Evolutionary conservation across 2,113 vertebrate species (phyloP).

Genomic region (Cavia porcellus): DNA sequence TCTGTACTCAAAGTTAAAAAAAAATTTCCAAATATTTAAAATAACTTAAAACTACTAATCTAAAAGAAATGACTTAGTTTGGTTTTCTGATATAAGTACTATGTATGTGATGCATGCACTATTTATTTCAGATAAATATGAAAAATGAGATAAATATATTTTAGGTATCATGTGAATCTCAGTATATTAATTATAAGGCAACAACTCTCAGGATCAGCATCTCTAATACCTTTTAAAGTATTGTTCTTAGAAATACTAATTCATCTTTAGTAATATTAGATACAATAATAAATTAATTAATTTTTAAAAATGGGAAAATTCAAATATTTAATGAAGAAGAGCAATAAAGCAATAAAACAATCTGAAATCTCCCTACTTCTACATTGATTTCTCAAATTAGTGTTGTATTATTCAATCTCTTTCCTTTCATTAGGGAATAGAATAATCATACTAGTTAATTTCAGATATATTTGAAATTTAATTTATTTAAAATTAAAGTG

Average conservation of each 20-base stretch:
- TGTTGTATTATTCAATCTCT: neutral
- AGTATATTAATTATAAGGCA: neutral
- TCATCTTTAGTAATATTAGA: neutral
- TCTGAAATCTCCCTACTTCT: neutral
- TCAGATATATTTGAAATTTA: neutral
- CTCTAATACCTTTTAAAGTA: neutral
- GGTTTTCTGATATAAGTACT: neutral
- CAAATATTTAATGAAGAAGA: neutral
- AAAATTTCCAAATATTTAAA: neutral
- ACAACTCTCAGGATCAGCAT: neutral
- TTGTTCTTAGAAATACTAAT: neutral
- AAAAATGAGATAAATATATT: neutral
- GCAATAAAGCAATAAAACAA: neutral
- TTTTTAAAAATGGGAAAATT: neutral
- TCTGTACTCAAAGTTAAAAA: neutral
- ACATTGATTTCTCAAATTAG: neutral
- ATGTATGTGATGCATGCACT: neutral
- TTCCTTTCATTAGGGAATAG: neutral
- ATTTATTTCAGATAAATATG: neutral
- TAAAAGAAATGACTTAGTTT: neutral
- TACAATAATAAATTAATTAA: neutral
- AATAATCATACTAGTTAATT: neutral
- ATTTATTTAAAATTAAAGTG: neutral
- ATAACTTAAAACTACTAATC: neutral
- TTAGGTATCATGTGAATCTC: neutral